Percentiles rank a stretch among this genome's conserved stretches.
Conservation (phyloP, 1,140 invertebrate species). For the Danaus melanippus region DNA sequence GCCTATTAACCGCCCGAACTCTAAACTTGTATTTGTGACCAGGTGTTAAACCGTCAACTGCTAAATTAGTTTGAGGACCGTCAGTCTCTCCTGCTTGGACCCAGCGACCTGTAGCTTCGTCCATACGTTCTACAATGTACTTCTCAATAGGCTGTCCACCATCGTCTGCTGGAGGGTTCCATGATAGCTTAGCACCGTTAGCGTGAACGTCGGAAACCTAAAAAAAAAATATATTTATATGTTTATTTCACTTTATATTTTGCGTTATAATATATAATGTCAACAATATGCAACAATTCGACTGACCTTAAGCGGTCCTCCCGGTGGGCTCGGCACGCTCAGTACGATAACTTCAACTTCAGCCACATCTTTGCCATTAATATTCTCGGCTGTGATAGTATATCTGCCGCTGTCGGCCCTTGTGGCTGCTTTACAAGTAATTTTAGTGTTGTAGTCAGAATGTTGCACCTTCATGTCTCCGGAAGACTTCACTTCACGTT, state of each 20-base stretch:
- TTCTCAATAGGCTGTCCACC: conserved; percentile 91
- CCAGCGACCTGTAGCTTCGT: conserved; percentile 93
- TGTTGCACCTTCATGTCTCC: conserved; percentile 84
- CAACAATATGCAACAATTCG: conserved; percentile 1
- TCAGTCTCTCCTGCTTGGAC: conserved; percentile 91
- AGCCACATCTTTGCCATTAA: conserved; percentile 92
- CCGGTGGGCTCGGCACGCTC: conserved; percentile 91
- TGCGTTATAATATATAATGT: no score
- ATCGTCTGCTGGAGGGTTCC: conserved; percentile 93
- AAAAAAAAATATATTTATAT: conserved; percentile 6
- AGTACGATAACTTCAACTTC: conserved; percentile 94
- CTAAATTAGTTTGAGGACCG: conserved; percentile 81
- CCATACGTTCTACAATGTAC: conserved; percentile 95
- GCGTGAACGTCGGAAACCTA: conserved; percentile 85
- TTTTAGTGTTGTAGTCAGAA: conserved; percentile 91
- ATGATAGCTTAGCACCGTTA: conserved; percentile 87
- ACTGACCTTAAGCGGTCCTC: conserved; percentile 87
- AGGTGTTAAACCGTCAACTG: conserved; percentile 85
- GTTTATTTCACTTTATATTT: not conserved
- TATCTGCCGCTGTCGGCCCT: conserved; percentile 93
- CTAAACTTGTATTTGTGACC: conserved; percentile 97
- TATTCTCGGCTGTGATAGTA: conserved; percentile 92
- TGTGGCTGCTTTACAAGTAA: conserved; percentile 88
- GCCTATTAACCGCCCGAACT: conserved; percentile 94
- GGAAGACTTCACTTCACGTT: conserved; percentile 79